A percentile compares a stretch with the other conserved stretches of the same genome.
Evolutionary conservation across 2,113 vertebrate species (phyloP).

Genomic region (Acanthisitta chloris): DNA sequence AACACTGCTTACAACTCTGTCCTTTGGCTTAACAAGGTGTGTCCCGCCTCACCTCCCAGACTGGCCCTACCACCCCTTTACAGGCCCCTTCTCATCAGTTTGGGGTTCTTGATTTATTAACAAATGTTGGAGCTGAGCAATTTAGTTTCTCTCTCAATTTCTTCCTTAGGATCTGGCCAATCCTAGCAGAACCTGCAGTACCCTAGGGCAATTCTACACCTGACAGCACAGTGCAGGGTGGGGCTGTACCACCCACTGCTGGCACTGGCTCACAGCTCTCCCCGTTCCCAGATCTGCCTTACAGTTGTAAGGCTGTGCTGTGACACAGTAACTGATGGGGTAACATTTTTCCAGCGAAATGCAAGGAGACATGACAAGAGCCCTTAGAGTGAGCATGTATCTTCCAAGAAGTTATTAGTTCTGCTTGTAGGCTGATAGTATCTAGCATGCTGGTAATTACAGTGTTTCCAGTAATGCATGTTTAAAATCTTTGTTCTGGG

Average conservation of each 20-base stretch:
- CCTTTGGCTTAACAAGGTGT: background rate
- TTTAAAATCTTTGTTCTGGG: background rate
- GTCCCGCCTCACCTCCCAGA: background rate
- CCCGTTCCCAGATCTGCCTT: background rate
- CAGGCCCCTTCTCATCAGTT: accelerated
- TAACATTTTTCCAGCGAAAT: background rate
- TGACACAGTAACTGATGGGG: accelerated
- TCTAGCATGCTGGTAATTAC: background rate
- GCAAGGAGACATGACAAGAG: accelerated
- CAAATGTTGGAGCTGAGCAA: background rate
- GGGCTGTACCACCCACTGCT: background rate
- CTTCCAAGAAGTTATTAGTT: background rate
- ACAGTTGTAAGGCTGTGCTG: background rate
- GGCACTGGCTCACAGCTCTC: background rate
- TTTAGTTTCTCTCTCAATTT: background rate
- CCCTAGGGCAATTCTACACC: background rate
- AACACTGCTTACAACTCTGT: background rate
- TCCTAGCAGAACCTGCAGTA: background rate
- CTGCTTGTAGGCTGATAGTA: background rate
- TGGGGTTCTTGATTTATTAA: background rate
- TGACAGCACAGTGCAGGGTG: background rate
- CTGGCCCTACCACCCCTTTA: background rate
- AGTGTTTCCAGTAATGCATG: background rate
- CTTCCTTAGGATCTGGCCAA: background rate
- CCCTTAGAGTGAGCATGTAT: background rate